These are phyloP conservation scores for Nematolebias whitei DNA, from an alignment of 2,113 vertebrate genomes.

Conservation along the genomic window DNA sequence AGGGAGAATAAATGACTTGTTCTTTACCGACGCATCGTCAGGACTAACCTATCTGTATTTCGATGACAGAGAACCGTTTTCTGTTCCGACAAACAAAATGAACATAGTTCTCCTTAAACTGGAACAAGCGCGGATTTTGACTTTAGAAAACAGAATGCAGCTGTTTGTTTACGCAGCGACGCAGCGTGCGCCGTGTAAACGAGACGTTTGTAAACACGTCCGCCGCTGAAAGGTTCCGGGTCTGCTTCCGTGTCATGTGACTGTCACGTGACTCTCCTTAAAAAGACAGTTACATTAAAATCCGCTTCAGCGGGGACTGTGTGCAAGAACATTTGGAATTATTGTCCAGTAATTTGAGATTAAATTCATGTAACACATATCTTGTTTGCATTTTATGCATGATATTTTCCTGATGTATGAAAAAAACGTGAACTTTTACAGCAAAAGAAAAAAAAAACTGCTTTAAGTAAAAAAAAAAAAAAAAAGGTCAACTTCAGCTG, in stretches of 20 bases:
- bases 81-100: neutral
- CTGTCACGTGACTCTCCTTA: conserved; percentile 56
- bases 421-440: too few relatives aligned
- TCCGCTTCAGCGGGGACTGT: too few relatives aligned
- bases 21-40: neutral
- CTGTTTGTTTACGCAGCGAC: conserved; percentile 24
- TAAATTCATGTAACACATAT: too few relatives aligned
- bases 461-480: too few relatives aligned
- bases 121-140: neutral
- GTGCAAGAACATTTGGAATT: too few relatives aligned
- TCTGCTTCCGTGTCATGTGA: conserved; percentile 68
- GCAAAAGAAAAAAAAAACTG: too few relatives aligned
- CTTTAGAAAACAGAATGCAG: neutral
- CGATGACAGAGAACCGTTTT: neutral
- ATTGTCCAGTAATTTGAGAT: too few relatives aligned
- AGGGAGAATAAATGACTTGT: neutral
- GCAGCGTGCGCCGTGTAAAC: conserved; percentile 30
- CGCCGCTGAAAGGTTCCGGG: conserved; percentile 33
- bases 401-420: too few relatives aligned
- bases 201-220: conserved; percentile 59
- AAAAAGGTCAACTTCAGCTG: too few relatives aligned
- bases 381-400: too few relatives aligned
- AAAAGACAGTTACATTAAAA: conserved; percentile 34
- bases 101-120: neutral
- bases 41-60: conserved; percentile 20